A percentile compares a stretch with the other conserved stretches of the same genome.
These are phyloP conservation scores for Lycaena phlaeas DNA, from an alignment of 2,888 invertebrate genomes.

Conservation along the genomic window DNA sequence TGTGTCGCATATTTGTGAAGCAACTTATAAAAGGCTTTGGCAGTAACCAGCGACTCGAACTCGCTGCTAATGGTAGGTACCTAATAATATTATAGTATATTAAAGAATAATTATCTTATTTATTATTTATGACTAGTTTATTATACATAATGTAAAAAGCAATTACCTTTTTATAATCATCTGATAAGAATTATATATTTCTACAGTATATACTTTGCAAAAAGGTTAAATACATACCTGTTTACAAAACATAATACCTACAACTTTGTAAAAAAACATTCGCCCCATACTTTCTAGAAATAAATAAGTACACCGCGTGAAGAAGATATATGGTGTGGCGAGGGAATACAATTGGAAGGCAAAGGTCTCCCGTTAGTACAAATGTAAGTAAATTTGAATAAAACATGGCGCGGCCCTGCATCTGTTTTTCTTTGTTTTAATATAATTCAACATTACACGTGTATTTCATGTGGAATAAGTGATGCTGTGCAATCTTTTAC, in stretches of 20 bases:
- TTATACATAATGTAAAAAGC: no score
- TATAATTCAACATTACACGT: conserved; percentile 16
- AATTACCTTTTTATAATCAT: no score
- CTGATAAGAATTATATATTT: no score
- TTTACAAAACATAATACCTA: background rate
- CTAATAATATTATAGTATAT: no score
- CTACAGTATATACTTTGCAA: no score
- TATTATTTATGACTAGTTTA: no score
- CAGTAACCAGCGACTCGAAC: no score
- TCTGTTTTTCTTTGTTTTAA: conserved; percentile 22
- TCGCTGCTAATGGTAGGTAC: no score
- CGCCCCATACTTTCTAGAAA: conserved; percentile 31
- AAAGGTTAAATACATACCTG: no score
- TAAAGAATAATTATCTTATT: no score
- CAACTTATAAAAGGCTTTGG: no score
- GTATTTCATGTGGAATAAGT: conserved; percentile 4
- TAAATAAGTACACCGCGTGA: conserved; percentile 60
- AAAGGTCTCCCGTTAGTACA: conserved; percentile 69
- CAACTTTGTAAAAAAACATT: conserved; percentile 16
- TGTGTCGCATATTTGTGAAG: no score
- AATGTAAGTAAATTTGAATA: conserved; percentile 74
- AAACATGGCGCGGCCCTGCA: conserved; percentile 46
- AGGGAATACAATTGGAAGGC: conserved; percentile 67
- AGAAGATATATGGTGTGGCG: conserved; percentile 68
- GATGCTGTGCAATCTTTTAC: background rate